A percentile compares a stretch with the other conserved stretches of the same genome.
phyloP scores from a whole-genome alignment of 2,113 vertebrate species.

The Microcebus griseorufus region DNA sequence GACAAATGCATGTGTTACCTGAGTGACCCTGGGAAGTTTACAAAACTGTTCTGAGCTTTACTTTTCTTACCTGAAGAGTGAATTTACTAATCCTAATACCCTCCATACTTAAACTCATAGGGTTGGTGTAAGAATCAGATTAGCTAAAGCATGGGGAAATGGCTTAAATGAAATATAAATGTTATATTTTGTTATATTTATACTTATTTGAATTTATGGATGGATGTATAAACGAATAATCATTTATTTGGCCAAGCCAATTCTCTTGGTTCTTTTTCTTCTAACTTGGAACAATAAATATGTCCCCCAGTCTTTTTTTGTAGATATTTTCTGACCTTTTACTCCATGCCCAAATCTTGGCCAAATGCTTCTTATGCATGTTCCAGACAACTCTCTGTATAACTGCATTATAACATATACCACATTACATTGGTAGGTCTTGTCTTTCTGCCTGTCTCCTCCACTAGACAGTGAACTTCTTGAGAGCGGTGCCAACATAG shows the following conservation, averaged over 20 bases:
- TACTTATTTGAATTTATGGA: neutral
- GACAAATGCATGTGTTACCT: neutral
- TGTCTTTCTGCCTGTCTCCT: conserved; percentile 46
- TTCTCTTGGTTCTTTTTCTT: conserved; percentile 32
- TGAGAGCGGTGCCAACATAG: neutral
- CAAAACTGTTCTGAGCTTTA: neutral
- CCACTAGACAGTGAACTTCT: neutral
- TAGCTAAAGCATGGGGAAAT: neutral
- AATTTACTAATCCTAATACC: neutral
- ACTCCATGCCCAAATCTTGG: conserved; percentile 2
- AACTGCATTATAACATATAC: neutral
- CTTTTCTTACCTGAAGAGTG: neutral
- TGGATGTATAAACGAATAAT: neutral
- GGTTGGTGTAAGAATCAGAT: neutral
- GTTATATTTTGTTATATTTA: neutral
- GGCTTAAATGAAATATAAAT: neutral
- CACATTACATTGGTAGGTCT: neutral
- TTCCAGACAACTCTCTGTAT: neutral
- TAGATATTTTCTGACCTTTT: conserved; percentile 14
- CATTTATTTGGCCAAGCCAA: neutral
- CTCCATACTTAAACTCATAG: neutral
- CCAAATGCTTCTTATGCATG: neutral
- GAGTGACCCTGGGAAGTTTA: neutral
- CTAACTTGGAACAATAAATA: neutral
- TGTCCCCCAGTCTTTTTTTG: neutral